Evolutionary conservation across 2,797 vertebrate genomes (phyloP), one percentile per base, ranked within the genome.

Genomic region (Melanogrammus aeglefinus): DNA sequence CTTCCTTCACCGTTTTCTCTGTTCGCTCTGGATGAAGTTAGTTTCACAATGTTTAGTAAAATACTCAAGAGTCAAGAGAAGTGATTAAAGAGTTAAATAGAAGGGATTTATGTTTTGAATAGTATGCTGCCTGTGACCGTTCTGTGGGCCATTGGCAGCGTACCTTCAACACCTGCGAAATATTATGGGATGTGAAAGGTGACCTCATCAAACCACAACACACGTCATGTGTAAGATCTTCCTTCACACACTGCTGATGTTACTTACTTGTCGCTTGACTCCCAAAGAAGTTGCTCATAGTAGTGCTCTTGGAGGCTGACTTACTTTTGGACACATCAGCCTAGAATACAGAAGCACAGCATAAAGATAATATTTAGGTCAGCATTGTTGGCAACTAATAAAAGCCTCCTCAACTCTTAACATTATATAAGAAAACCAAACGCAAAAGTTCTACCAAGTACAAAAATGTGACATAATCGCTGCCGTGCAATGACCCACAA

Each of bases 231-330:
- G 18, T 16, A 72, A 16, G 14, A 6, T 35, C 70, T 72, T 35
- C 13, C 16, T 72, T 6, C 31, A 71, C 10, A 31, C 69, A 71
- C 69, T 31, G 24, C 2, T 47, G n/a, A 70, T 24, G 83, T 92
- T 21, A 94, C 97, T 96, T 90, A 98, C 96, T 96, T 86, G 93
- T 85, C 76, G 94, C 89, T 89, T 95, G 94, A 92, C 89, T 96
- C 72, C 95, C 96, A 92, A 99, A 99, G 91, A 98, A 98, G 89
- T 98, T 97, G 80, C 83, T 92, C 87, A 95, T 87, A 0, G 90
- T 77, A 76, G 77, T 96, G 38, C 80, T 77, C 83, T 97, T 99
- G 8, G 78, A 82, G 0, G 91, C 73, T 6, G 92, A 84, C 86
- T 97, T 98, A 84, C 57, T 93, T 92, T 94, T 96, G 2, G 85